Evolutionary conservation across 2,797 vertebrate species (phyloP), one percentile per base, ranked within the genome.

Genomic region (Rhinella marina): DNA sequence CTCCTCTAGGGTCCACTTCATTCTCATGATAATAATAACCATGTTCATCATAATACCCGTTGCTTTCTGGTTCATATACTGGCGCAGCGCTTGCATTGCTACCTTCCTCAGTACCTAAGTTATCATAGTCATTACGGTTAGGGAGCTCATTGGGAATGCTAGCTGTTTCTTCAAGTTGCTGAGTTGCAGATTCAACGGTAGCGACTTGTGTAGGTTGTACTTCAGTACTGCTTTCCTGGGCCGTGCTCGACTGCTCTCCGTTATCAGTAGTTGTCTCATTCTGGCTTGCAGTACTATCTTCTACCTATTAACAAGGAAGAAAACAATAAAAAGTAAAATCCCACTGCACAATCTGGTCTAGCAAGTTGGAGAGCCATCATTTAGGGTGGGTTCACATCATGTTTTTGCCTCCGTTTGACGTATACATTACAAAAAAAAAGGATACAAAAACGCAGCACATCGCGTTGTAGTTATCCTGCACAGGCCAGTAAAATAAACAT

Each of bases 11-110:
- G n/a, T 89, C 80, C 80, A 86, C 76, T 84, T 86, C 88, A 84
- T 89, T 89, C 82, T 56, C 85, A 80, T 89, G 81, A 48, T 89
- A 76, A 87, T 86, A 84, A 80, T 88, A 88, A 13, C 87, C 87
- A 85, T 88, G 81, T 54, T 86, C 87, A 88, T 86, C 76, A 6
- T 89, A 59, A 25, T 86, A 82, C 16, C 80, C 84, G 27, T 86
- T 87, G 50, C 62, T 83, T 17, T 82, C 61, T 9, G 88, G 77
- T 61, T 89, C 88, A 86, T 86, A 89, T 80, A 59, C 41, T 73
- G 64, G 64, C 25, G 73, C 75, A 25, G 88, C 86, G 83, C 88
- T 86, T 27, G 23, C 25, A 50, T 89, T 89, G 66, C 88, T 89
- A 62, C 88, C 88, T 87, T 89, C 88, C 72, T 89, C 88, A 84